Conservation (phyloP, 2,797 vertebrate genomes). For the Todus mexicanus region DNA sequence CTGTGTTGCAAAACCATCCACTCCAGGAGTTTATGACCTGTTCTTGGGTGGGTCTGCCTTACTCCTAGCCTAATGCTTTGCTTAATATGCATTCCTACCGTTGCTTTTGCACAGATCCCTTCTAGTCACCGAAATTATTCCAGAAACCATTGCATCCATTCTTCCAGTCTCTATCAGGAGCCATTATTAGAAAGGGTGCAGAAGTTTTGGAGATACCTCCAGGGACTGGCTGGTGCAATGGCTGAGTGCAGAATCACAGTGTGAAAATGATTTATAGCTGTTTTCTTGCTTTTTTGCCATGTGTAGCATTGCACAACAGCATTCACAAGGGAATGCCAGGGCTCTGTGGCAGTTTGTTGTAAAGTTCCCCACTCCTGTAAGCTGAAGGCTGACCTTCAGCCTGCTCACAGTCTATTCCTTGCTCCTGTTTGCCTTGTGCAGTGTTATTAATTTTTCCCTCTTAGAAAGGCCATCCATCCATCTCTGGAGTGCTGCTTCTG, state of each 20-base stretch:
- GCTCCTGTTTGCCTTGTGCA: neutral
- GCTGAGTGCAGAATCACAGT: neutral
- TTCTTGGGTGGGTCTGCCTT: neutral
- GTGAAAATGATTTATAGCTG: neutral
- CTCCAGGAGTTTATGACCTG: neutral
- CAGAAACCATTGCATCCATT: neutral
- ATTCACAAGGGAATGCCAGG: neutral
- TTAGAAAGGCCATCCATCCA: neutral
- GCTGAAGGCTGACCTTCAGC: conserved; percentile 40
- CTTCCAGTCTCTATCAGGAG: neutral
- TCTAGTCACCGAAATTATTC: neutral
- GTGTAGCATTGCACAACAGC: neutral
- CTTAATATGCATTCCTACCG: neutral
- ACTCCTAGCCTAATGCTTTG: neutral
- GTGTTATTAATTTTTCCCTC: neutral
- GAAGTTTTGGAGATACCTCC: neutral
- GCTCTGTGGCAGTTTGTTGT: neutral
- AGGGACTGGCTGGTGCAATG: neutral
- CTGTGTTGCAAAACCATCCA: neutral
- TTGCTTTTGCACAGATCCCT: neutral
- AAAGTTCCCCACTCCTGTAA: neutral
- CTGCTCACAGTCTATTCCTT: neutral
- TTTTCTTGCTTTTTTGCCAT: neutral
- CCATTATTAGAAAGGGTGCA: neutral
- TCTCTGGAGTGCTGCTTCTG: neutral